A percentile compares a stretch with the other conserved stretches of the same genome.
Conservation (phyloP, 2,888 invertebrate species). For the Drosophila vallismaia region DNA sequence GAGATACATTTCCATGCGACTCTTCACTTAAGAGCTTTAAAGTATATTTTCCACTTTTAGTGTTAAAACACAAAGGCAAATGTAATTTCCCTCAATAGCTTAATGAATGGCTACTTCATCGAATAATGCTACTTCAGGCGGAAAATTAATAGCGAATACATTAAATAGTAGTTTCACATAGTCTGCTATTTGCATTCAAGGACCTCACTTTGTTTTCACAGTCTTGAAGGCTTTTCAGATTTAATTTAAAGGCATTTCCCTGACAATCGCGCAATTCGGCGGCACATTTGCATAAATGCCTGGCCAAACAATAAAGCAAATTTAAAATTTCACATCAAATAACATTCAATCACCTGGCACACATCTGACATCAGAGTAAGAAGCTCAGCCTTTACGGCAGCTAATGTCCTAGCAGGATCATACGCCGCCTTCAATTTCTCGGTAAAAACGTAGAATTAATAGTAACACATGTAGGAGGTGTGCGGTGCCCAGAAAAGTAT, state of each 20-base stretch:
- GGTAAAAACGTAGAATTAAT: slow-evolving; percentile 64
- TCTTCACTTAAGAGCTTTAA: not conserved
- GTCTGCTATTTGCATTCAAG: slow-evolving; percentile 2
- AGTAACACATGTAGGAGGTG: slow-evolving; percentile 61
- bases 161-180: not conserved
- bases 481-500: slow-evolving; percentile 15
- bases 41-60: not conserved
- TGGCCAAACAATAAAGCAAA: slow-evolving; percentile 43
- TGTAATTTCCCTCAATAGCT: slow-evolving; percentile 1
- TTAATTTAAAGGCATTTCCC: slow-evolving; percentile 11
- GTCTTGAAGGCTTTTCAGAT: slow-evolving; percentile 8
- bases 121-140: slow-evolving; percentile 1
- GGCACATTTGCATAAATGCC: slow-evolving; percentile 66
- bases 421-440: slow-evolving; percentile 30
- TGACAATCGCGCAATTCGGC: slow-evolving; percentile 50
- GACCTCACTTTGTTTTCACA: not conserved
- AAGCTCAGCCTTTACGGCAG: slow-evolving; percentile 4
- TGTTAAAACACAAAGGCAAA: not conserved
- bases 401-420: slow-evolving; percentile 35
- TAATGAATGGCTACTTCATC: slow-evolving; percentile 7
- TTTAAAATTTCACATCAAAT: slow-evolving; percentile 70
- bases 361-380: slow-evolving; percentile 6
- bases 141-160: slow-evolving; percentile 6
- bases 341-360: slow-evolving; percentile 65
- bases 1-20: not conserved